phyloP scores from a whole-genome alignment of 2,888 invertebrate genomes.

The Apeira syringaria region DNA sequence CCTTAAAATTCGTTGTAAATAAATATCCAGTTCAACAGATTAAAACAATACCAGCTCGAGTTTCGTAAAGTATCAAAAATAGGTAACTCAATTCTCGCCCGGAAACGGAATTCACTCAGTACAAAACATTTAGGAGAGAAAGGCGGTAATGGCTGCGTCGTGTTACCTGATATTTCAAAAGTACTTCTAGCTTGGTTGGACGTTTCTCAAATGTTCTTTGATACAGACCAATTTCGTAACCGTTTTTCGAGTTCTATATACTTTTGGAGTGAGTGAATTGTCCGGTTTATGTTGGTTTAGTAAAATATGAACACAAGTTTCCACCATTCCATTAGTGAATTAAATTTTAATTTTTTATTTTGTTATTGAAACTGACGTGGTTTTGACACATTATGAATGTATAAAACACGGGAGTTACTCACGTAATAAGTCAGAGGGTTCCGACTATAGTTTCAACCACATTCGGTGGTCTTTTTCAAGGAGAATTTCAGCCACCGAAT shows the following conservation, averaged over 20 bases:
- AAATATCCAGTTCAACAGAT: conserved; percentile 12
- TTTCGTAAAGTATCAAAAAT: conserved; percentile 24
- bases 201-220: conserved; percentile 29
- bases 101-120: conserved; percentile 31
- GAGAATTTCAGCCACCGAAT: no score
- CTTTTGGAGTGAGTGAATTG: conserved; percentile 1
- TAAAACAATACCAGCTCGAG: conserved; percentile 11
- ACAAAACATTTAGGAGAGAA: conserved; percentile 41
- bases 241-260: conserved; percentile 9
- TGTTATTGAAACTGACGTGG: no score
- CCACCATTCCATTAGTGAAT: no score
- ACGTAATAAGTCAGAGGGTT: no score
- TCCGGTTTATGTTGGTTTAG: no score
- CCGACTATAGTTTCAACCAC: no score
- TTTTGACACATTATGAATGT: no score
- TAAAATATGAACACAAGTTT: no score
- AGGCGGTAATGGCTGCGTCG: conserved; percentile 54
- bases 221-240: conserved; percentile 15
- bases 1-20: conserved; percentile 2
- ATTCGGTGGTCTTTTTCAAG: no score
- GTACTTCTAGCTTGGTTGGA: conserved; percentile 35
- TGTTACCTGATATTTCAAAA: conserved; percentile 55
- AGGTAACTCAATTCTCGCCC: conserved; percentile 31
- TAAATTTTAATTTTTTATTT: no score
- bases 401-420: no score